Evolutionary conservation across 2,888 invertebrate species (phyloP).

Genomic region (Microdon myrmicae): DNA sequence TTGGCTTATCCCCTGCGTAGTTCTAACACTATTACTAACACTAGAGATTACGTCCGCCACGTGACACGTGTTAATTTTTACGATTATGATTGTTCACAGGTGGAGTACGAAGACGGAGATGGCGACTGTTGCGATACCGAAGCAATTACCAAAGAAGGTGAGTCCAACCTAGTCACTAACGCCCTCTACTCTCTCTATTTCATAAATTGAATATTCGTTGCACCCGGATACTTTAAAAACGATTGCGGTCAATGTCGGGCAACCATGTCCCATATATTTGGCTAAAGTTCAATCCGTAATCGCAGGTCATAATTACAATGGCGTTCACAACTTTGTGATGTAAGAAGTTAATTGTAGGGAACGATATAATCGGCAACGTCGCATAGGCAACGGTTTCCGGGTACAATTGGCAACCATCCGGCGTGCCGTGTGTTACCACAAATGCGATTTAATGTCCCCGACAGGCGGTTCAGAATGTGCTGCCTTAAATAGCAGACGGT

Average conservation of each 20-base stretch:
- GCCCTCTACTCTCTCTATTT: conserved; percentile 5
- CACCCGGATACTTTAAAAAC: conserved; percentile 26
- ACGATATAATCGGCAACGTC: conserved; percentile 27
- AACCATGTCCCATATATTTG: conserved; percentile 12
- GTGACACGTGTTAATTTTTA: conserved; percentile 68
- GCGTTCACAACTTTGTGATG: conserved; percentile 46
- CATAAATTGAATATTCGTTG: conserved; percentile 16
- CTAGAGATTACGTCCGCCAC: conserved; percentile 66
- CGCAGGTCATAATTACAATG: conserved; percentile 44
- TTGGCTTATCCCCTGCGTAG: conserved; percentile 46
- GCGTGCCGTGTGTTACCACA: conserved; percentile 20
- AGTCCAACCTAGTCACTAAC: conserved; percentile 57
- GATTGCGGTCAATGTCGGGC: conserved; percentile 25
- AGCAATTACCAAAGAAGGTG: conserved; percentile 90
- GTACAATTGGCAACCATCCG: conserved; percentile 46
- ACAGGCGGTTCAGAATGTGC: conserved; percentile 21
- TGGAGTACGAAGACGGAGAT: conserved; percentile 69
- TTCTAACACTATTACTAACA: conserved; percentile 56
- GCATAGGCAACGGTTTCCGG: conserved; percentile 39
- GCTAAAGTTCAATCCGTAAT: conserved; percentile 47
- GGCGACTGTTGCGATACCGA: conserved; percentile 81
- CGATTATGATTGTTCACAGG: conserved; percentile 68
- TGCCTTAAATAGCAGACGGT: conserved; percentile 34
- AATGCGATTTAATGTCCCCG: conserved; percentile 26
- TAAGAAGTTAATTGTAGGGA: conserved; percentile 51